Evolutionary conservation across 2,797 vertebrate genomes (phyloP).

Genomic region (Acanthis flammea): DNA sequence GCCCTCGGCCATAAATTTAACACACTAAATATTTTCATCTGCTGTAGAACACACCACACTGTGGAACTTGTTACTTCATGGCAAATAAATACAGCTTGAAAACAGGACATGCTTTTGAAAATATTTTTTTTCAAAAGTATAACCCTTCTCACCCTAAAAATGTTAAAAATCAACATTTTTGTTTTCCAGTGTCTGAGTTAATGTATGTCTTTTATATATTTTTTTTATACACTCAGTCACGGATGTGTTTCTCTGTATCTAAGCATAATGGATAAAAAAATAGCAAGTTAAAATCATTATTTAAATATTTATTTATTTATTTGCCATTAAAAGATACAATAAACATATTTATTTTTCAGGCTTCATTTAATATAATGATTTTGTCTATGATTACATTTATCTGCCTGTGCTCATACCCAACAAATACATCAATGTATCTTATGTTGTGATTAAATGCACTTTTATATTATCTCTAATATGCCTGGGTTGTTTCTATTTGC

Average conservation of each 20-base stretch:
- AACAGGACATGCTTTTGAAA: not conserved
- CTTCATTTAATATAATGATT: not conserved
- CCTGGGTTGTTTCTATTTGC: not conserved
- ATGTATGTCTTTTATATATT: not conserved
- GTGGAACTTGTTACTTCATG: constrained; percentile 26
- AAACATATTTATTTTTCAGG: not conserved
- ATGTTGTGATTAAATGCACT: not conserved
- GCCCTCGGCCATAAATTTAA: constrained; percentile 58
- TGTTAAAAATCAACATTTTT: not conserved
- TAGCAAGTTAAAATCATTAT: not conserved
- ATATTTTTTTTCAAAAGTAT: not conserved
- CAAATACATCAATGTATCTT: not conserved
- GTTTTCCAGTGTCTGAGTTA: not conserved
- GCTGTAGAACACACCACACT: not conserved
- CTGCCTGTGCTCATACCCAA: not conserved
- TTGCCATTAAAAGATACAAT: not conserved
- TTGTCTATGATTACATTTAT: not conserved
- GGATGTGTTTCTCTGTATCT: not conserved
- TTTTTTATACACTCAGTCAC: not conserved
- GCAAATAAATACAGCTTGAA: constrained; percentile 18
- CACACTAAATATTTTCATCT: constrained; percentile 65
- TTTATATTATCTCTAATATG: not conserved
- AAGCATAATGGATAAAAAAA: not conserved
- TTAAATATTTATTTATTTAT: not conserved
- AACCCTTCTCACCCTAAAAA: not conserved